Evolutionary conservation across 2,888 invertebrate species (phyloP), one percentile per base, ranked within the genome.

Genomic region (Acronicta psi): DNA sequence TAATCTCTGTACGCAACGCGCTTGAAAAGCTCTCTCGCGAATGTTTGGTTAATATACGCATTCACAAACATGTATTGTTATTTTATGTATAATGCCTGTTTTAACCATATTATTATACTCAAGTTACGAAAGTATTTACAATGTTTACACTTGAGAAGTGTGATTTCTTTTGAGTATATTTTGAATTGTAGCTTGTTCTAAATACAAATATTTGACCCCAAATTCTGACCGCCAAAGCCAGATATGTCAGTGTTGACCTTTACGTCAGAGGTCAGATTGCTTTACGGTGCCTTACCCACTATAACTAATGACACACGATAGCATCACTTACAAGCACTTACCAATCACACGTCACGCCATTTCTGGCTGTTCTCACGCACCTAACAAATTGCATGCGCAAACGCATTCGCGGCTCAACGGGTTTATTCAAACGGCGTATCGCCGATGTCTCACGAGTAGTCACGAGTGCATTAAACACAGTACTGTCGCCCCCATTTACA

Each of bases 391-490:
- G 65, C 57, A 67, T 71, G 69, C 71, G 62, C 59, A 56, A 65
- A 17, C 36, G 53, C 71, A 59, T 64, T 40, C 60, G 55, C 29
- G 58, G 53, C 51, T 61, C 59, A 60, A 71, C 59, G 50, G 46
- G 63, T 73, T 71, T 73, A 73, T 73, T 73, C 73, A 65, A 56
- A 45, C 68, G 53, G 65, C 73, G 69, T 73, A 65, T 69, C 59
- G 29, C 37, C 60, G 57, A 59, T 52, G 69, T 68, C 57, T 67
- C 59, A 54, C 63, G 58, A 61, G 52, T 36, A 46, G 47, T 69
- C 65, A 69, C 65, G 69, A 69, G 71, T 62, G 71, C 71, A 73
- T 73, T 65, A 65, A 65, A 65, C 59, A 65, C 53, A 25, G 71
- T 73, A 57, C 71, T 47, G 59, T 68, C 61, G 53, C 69, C 68